Evolutionary conservation across 2,888 invertebrate genomes (phyloP), one percentile per base, ranked within the genome.

Genomic region (Melanotus villosus): DNA sequence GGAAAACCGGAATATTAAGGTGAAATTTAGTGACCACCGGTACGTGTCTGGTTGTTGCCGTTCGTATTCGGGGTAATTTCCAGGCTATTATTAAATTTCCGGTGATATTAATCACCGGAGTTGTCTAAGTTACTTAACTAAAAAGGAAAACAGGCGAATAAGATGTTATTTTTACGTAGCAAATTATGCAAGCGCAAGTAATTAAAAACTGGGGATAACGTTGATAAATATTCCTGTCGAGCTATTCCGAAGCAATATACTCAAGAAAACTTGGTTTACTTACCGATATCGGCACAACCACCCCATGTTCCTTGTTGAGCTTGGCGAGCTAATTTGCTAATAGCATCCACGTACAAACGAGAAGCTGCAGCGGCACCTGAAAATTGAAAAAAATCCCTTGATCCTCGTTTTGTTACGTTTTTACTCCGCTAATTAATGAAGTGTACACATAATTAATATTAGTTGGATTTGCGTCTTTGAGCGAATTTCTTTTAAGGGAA

Each of bases 241-340:
- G 12, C 26, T 3, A 3, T 26, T 26, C 26, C 9, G 14, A 41
- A 41, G 52, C 23, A 43, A 19, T 19, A 19, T 43, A 1, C 23
- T 12, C 23, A 43, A 32, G 10, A 52, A 32, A 47, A 12, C 23
- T 47, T 18, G n/a, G n/a, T 47, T 47, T 43, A 86, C 90, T 90
- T 88, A 96, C 96, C 96, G 79, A 96, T 94, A 88, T 96, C 96
- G 75, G 93, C 92, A 76, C 95, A 95, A 83, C 95, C 95, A 76
- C 93, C 93, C 92, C 93, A 93, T 41, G 93, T 93, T 76, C 95
- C 95, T 85, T 96, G 94, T 85, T 96, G 95, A 64, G 96, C 95
- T 84, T 96, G 95, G 76, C 93, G 88, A 71, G 95, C 95, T 82
- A 96, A 88, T 85, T 94, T 94, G 76, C 93, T 92, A 82, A 96